Base-by-base conservation (phyloP, 1,140 invertebrate genomes). In the Tetraneura akinire region DNA sequence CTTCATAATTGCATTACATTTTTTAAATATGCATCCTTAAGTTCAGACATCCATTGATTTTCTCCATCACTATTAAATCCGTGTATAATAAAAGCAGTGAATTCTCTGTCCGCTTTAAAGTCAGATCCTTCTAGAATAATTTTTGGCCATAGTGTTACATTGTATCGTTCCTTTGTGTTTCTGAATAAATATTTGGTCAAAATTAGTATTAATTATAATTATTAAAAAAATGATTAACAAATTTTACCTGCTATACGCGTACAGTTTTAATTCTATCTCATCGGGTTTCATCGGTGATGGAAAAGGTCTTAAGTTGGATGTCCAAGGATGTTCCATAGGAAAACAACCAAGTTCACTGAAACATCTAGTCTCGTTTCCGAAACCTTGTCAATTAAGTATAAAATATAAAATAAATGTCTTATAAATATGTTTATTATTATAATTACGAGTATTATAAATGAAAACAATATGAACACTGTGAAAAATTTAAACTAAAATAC, bases 261-360 rank as follows among this genome's bases (percentile, higher is more conserved):
- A 82, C 18, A 85, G 64, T 60, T 80, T 81, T 11, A 81, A 62
- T 13, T 82, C 80, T 37, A 85, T 83, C 14, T 82, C 80, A 53
- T 82, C 73, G 0, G 84, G 84, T 32, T 18, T 57, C 68, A 81
- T 55, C 11, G 84, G 84, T 21, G 80, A 21, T 18, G 84, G 84
- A 32, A 84, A 82, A 9, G 84, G 84, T 62, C 84, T 80, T 14
- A 83, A 26, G 6, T 83, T n/a, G 13, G 80, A 81, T 47, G 57
- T 74, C 84, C 84, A 85, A 13, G 84, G 84, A 16, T 53, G 16
- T 10, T 80, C 70, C 51, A 82, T 82, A 1, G 81, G 51, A 49
- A 85, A 85, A 81, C 84, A 85, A 70, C 84, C 84, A 10, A 85
- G 80, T 49, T 82, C 82, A n/a, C 81, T 80, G 53, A 83, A 85